phyloP scores from a whole-genome alignment of 1,140 invertebrate species.

The Zelostemma sp. region DNA sequence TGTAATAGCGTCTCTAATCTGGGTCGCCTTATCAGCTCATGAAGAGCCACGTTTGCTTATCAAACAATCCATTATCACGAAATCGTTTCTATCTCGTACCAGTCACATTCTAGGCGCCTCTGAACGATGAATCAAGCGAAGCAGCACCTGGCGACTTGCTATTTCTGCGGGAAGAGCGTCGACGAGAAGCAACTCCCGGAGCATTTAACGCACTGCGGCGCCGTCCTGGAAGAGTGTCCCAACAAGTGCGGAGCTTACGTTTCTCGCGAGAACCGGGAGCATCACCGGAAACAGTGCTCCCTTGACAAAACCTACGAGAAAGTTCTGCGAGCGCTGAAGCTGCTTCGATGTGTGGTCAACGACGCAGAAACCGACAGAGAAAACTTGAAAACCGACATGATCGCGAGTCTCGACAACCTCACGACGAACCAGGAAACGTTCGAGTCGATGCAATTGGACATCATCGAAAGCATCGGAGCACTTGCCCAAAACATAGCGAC shows the following conservation, averaged over 20 bases:
- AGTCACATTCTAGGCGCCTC: not conserved
- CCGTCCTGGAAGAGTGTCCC: constrained; percentile 77
- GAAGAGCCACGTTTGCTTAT: not conserved
- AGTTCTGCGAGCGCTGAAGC: constrained; percentile 44
- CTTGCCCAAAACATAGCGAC: not conserved
- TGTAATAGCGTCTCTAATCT: not conserved
- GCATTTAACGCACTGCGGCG: constrained; percentile 77
- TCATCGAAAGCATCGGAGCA: constrained; percentile 26
- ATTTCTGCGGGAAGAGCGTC: constrained; percentile 75
- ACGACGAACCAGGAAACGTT: constrained; percentile 18
- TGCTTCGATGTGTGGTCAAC: constrained; percentile 43
- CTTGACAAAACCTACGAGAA: constrained; percentile 36
- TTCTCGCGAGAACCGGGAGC: constrained; percentile 71
- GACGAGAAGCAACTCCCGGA: constrained; percentile 72
- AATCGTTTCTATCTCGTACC: not conserved
- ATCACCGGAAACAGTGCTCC: not conserved
- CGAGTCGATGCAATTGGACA: constrained; percentile 28
- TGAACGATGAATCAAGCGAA: not conserved
- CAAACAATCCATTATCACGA: constrained; percentile 4
- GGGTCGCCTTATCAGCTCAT: constrained; percentile 6
- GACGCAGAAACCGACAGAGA: constrained; percentile 47
- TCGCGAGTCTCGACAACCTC: constrained; percentile 21
- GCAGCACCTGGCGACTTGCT: constrained; percentile 61
- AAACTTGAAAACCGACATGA: constrained; percentile 32
- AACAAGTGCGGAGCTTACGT: constrained; percentile 77